Evolutionary conservation across 2,797 vertebrate genomes (phyloP).

Genomic region (Acanthornis magna): DNA sequence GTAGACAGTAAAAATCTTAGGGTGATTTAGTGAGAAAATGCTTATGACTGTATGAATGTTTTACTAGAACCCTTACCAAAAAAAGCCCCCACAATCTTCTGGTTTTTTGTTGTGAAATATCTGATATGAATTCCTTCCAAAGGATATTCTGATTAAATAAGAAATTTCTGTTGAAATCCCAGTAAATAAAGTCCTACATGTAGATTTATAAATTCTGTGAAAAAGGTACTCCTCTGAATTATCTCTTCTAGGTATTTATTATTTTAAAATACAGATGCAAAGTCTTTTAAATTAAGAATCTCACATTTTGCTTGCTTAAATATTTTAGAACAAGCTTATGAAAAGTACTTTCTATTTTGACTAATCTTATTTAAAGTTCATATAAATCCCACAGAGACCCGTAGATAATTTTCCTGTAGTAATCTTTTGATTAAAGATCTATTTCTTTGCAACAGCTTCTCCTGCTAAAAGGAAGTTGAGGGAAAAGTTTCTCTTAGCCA

Average conservation of each 20-base stretch:
- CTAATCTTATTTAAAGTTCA: not conserved
- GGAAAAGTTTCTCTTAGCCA: not conserved
- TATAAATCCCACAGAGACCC: not conserved
- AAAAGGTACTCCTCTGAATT: not conserved
- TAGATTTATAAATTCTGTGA: not conserved
- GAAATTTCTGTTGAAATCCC: not conserved
- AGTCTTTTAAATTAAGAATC: not conserved
- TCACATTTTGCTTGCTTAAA: not conserved
- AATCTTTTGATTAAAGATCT: not conserved
- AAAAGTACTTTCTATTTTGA: not conserved
- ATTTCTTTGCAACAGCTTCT: not conserved
- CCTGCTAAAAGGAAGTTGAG: not conserved
- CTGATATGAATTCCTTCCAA: not conserved
- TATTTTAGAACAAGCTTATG: not conserved
- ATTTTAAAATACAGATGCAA: not conserved
- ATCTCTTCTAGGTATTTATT: not conserved
- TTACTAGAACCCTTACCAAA: not conserved
- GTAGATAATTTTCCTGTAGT: not conserved
- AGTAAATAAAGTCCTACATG: not conserved
- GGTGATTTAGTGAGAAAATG: not conserved
- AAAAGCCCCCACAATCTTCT: not conserved
- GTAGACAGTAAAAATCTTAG: not conserved
- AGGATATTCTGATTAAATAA: not conserved
- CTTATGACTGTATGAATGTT: not conserved
- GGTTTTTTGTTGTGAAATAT: not conserved